A percentile compares a stretch with the other conserved stretches of the same genome.
These are phyloP conservation scores for Xerus inauris DNA, from an alignment of 2,113 vertebrate species.

Conservation along the genomic window DNA sequence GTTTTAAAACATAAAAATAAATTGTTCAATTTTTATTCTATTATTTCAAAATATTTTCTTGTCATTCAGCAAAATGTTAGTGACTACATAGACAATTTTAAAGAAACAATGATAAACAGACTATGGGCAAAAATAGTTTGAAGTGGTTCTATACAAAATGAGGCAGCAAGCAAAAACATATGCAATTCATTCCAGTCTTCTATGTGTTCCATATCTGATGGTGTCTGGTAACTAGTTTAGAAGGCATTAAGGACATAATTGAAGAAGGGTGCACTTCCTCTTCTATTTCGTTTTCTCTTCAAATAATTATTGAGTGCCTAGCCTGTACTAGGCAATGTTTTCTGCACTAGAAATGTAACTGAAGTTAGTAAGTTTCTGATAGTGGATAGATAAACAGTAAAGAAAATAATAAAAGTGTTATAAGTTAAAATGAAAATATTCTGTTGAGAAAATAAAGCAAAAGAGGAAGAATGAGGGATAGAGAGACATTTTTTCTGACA, in stretches of 20 bases:
- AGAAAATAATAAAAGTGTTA: not conserved
- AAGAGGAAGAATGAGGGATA: not conserved
- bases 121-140: not conserved
- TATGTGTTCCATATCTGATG: not conserved
- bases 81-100: not conserved
- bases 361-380: not conserved
- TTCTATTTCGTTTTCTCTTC: not conserved
- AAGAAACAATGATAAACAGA: not conserved
- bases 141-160: not conserved
- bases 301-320: not conserved
- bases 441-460: not conserved
- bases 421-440: not conserved
- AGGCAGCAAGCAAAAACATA: not conserved
- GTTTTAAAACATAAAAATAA: not conserved
- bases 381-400: not conserved
- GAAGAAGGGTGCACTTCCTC: not conserved
- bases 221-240: not conserved
- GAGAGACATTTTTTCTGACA: rapidly evolving
- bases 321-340: not conserved
- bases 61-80: not conserved
- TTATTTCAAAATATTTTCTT: not conserved
- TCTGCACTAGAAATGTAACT: not conserved
- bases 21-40: not conserved
- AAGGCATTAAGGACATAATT: not conserved
- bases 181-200: not conserved